These are phyloP conservation scores for Sipunculus nudus DNA, from an alignment of 2,888 invertebrate genomes.

Conservation along the genomic window DNA sequence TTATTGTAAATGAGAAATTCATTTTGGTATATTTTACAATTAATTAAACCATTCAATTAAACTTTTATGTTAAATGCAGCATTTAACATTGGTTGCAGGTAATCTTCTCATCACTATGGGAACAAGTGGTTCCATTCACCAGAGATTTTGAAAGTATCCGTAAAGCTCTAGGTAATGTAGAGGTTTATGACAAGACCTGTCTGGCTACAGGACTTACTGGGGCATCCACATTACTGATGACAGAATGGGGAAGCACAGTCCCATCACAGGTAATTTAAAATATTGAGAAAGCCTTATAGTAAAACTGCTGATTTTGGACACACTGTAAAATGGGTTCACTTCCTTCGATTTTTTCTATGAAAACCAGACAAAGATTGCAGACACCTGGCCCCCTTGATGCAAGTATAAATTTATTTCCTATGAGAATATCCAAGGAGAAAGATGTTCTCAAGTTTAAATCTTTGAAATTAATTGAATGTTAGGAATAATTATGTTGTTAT, in stretches of 20 bases:
- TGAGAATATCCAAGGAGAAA: too few species aligned
- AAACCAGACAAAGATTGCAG: too few species aligned
- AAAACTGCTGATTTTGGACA: too few species aligned
- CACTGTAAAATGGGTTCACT: too few species aligned
- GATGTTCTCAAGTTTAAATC: too few species aligned
- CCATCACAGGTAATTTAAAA: conserved; percentile 77
- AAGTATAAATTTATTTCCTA: too few species aligned
- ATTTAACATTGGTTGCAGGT: conserved; percentile 59
- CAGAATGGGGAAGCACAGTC: conserved; percentile 87
- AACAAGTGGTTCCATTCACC: conserved; percentile 80
- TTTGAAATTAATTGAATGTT: too few species aligned
- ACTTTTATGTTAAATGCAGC: background rate
- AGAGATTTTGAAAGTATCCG: conserved; percentile 86
- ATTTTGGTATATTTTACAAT: too few species aligned
- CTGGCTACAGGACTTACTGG: conserved; percentile 82
- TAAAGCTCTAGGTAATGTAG: conserved; percentile 78
- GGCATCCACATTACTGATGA: conserved; percentile 80
- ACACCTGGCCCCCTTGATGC: too few species aligned
- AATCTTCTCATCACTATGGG: conserved; percentile 66
- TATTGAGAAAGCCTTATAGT: background rate
- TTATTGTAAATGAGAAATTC: too few species aligned
- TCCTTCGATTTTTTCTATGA: too few species aligned
- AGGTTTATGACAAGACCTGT: conserved; percentile 87
- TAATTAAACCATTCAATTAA: background rate
- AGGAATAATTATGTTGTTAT: too few species aligned